Conservation (phyloP, 2,113 vertebrate species). For the Grammomys surdaster region DNA sequence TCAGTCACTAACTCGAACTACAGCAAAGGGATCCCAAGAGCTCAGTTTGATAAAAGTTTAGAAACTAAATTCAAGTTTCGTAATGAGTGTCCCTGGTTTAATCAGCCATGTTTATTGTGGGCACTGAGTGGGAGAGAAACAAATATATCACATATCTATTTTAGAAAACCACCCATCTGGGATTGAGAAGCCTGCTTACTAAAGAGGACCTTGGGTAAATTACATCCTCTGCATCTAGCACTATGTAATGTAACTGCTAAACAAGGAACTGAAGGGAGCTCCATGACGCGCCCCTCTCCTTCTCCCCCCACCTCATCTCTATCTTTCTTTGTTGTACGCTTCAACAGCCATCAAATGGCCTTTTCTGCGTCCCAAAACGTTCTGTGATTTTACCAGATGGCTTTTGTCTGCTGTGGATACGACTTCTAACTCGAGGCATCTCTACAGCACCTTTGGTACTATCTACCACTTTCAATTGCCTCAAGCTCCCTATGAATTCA, state of each 20-base stretch:
- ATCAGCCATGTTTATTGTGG: not conserved
- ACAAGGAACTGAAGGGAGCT: not conserved
- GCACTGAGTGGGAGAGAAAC: constrained; percentile 10
- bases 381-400: not conserved
- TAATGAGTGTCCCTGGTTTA: not conserved
- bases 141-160: constrained; percentile 1
- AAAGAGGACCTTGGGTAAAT: not conserved
- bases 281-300: not conserved
- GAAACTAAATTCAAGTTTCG: not conserved
- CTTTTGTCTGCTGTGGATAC: not conserved
- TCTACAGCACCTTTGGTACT: not conserved
- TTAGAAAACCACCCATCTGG: constrained; percentile 5
- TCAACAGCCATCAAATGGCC: not conserved
- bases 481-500: not conserved
- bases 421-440: not conserved
- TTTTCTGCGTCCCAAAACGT: not conserved
- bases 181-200: not conserved
- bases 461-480: not conserved
- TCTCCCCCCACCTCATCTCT: too few species aligned
- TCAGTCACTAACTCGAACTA: not conserved
- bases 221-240: not conserved
- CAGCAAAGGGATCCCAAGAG: not conserved
- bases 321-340: not conserved
- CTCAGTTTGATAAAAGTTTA: not conserved
- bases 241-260: not conserved